Base-by-base conservation (phyloP, 2,888 invertebrate genomes). In the Acanthosepion pharaonis region DNA sequence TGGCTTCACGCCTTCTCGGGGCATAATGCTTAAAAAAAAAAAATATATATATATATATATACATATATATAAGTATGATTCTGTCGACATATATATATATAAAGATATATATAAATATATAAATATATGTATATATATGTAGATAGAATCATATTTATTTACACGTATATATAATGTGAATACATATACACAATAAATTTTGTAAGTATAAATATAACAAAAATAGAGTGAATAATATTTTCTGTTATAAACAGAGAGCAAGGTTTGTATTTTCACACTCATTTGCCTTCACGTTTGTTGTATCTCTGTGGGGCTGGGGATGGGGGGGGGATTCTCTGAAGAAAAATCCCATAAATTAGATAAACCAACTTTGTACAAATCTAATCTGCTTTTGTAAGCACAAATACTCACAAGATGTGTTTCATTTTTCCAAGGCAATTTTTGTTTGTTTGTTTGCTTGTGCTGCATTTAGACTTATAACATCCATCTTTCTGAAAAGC, bases 291-390 rank as follows among this genome's bases (percentile, higher is more conserved):
- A n/a, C 8, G n/a, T n/a, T 5, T 55, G 20, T 55, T 59, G 59
- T 59, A 23, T 59, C 55, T 55, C 20, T 20, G 20, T 20, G 11
- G 15, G 55, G 20, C 15, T 20, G 20, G 20, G 20, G 18, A 2
- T 18, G 4, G 15, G 15, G 15, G 0, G 1, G 33, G 33, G 33
- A 2, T 0, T 0, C 15, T 15, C 20, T 20, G 5, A n/a, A 5
- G n/a, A 78, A 78, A 28, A 78, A n/a, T n/a, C 78, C 8, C 28
- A 9, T 78, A 78, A 78, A 78, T 78, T 78, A 78, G n/a, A 78
- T 78, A 78, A 78, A 78, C 9, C n/a, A 78, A n/a, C 78, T 78
- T 78, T 78, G 78, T n/a, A 78, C 78, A 78, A n/a, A 78, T n/a
- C 8, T 78, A 78, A 78, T 28, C 28, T 28, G 78, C 78, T 78